These are phyloP conservation scores for Crax fasciolata DNA, from an alignment of 2,797 vertebrate genomes.

Conservation along the genomic window DNA sequence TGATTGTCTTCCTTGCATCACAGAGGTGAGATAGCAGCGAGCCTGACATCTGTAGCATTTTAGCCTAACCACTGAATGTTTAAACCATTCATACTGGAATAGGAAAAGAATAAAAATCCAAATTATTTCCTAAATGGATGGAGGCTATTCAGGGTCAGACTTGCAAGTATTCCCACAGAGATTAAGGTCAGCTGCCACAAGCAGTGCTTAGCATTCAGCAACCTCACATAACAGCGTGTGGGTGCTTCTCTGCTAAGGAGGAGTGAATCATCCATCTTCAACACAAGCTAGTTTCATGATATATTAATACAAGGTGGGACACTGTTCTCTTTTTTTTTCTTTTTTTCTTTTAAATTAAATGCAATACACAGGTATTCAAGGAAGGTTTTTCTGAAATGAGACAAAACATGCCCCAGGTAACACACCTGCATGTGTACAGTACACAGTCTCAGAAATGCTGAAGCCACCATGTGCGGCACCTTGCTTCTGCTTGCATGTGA, in stretches of 20 bases:
- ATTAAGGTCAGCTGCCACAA: background rate
- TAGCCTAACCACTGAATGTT: background rate
- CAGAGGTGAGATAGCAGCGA: background rate
- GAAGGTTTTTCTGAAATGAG: background rate
- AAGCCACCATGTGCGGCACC: background rate
- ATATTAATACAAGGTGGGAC: background rate
- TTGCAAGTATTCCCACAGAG: background rate
- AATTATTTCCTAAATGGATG: background rate
- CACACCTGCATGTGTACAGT: background rate
- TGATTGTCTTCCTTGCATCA: background rate
- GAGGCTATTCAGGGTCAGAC: background rate
- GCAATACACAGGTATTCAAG: background rate
- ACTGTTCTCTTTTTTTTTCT: background rate
- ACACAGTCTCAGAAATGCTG: background rate
- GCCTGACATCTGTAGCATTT: background rate
- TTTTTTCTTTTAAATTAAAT: background rate
- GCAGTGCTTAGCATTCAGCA: background rate
- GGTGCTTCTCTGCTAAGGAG: background rate
- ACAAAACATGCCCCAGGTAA: background rate
- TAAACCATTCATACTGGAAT: rapidly evolving
- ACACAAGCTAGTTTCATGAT: background rate
- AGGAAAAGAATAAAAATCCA: background rate
- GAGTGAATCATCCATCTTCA: background rate
- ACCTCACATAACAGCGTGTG: background rate
- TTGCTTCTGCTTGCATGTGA: background rate